Evolutionary conservation across 2,113 vertebrate species (phyloP), one percentile per base, ranked within the genome.

Genomic region (Coryphaenoides rupestris): DNA sequence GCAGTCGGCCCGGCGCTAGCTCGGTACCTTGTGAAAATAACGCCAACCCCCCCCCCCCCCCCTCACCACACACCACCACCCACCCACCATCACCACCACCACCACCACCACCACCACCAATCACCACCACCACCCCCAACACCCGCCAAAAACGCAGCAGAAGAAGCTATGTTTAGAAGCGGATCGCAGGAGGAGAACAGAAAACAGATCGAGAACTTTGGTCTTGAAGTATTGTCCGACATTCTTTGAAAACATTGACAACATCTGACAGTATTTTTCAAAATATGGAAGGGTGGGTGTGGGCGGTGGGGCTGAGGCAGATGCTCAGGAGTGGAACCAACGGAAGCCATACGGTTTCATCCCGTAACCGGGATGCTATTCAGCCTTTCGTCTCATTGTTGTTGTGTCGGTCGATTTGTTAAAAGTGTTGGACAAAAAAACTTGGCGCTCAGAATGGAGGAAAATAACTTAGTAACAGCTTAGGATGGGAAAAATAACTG

Each of bases 191-290:
- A n/a, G n/a, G 69, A 73, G 75, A 82, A 77, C 70, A 74, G 66
- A 79, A 81, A 84, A 70, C 63, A 63, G 59, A 79, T 88, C 85
- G 82, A 72, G 81, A 50, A 50, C 85, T 87, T 84, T 82, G 80
- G 75, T 86, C 83, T 85, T 79, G 79, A 83, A 63, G 79, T 70
- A 72, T 75, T 74, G 78, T 82, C n/a, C 75, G 70, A 83, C 86
- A 88, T 88, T 89, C 85, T 89, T n/a, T 89, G 82, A 84, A 84
- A 84, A 89, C 81, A 78, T 65, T 71, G 77, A 87, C 75, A 86
- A 83, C 86, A 84, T 89, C 84, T 88, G 86, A 86, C 68, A 66
- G 49, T 72, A 63, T 84, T 85, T 87, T 82, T n/a, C n/a, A n/a
- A 50, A 22, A 80, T 67, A 72, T 68, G 28, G 9, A 40, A 9